phyloP scores from a whole-genome alignment of 2,113 vertebrate species.

The Hiodon tergisus region DNA sequence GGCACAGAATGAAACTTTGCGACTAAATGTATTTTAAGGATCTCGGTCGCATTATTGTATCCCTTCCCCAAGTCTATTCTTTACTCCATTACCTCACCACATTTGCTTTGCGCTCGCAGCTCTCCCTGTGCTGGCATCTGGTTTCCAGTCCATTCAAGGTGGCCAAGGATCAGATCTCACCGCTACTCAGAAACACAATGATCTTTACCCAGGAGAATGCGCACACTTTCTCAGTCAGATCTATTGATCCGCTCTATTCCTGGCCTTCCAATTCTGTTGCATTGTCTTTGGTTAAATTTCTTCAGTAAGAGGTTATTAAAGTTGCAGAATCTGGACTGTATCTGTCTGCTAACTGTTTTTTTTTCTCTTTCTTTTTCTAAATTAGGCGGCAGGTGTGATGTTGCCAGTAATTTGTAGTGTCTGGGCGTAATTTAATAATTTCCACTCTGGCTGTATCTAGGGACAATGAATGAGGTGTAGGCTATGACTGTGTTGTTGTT shows the following conservation, averaged over 20 bases:
- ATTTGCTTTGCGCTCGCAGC: constrained; percentile 58
- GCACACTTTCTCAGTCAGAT: constrained; percentile 73
- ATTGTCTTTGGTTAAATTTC: constrained; percentile 59
- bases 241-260: constrained; percentile 91
- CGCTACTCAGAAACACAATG: constrained; percentile 81
- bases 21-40: constrained; percentile 62
- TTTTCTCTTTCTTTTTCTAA: too few relatives aligned
- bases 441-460: too few relatives aligned
- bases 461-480: too few relatives aligned
- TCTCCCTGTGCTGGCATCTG: constrained; percentile 64
- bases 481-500: too few relatives aligned
- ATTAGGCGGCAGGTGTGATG: too few relatives aligned
- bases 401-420: too few relatives aligned
- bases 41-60: constrained; percentile 55
- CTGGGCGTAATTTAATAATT: too few relatives aligned
- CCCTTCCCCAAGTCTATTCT: constrained; percentile 61
- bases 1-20: constrained; percentile 1
- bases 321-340: constrained; percentile 8
- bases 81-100: constrained; percentile 69
- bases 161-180: constrained; percentile 77
- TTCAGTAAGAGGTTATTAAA: constrained; percentile 52
- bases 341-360: not conserved
- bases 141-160: constrained; percentile 77
- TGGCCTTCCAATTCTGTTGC: constrained; percentile 75
- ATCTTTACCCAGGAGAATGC: constrained; percentile 82